A percentile compares a stretch with the other conserved stretches of the same genome.
phyloP scores from a whole-genome alignment of 2,888 invertebrate species.

The Orchesellides sinensis region DNA sequence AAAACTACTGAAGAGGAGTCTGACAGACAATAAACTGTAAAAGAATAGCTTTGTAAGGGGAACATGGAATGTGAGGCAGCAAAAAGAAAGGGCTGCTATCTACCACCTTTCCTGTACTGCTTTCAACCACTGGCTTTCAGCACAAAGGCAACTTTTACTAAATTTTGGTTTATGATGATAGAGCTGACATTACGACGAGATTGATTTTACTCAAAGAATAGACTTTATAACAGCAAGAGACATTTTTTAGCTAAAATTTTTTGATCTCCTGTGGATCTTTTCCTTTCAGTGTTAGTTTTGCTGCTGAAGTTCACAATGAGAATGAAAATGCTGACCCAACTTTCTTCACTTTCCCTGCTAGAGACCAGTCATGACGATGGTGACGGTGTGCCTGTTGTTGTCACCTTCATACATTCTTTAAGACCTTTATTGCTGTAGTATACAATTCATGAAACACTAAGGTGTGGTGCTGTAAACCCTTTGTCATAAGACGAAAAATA shows the following conservation, averaged over 20 bases:
- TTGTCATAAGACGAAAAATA: neutral
- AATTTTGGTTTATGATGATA: conserved; percentile 66
- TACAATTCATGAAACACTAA: neutral
- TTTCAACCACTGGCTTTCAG: conserved; percentile 32
- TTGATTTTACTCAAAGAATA: conserved; percentile 69
- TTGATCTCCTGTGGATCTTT: conserved; percentile 61
- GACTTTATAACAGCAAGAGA: conserved; percentile 47
- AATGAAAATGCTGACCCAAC: conserved; percentile 64
- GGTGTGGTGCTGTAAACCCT: neutral
- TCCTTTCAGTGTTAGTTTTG: conserved; percentile 59
- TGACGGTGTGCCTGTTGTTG: conserved; percentile 60
- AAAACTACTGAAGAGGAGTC: conserved; percentile 1
- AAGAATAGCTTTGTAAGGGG: conserved; percentile 47
- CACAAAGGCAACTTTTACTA: conserved; percentile 48
- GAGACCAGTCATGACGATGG: neutral
- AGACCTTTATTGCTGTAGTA: neutral
- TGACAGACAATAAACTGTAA: conserved; percentile 56
- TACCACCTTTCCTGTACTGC: neutral
- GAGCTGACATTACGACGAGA: conserved; percentile 70
- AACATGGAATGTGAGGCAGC: conserved; percentile 33
- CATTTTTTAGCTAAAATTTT: conserved; percentile 61
- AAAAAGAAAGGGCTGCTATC: conserved; percentile 19
- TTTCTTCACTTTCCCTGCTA: conserved; percentile 41
- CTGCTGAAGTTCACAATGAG: neutral
- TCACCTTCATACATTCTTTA: conserved; percentile 41